Conservation (phyloP, 2,113 vertebrate species). For the Sphaerodactylus townsendi region DNA sequence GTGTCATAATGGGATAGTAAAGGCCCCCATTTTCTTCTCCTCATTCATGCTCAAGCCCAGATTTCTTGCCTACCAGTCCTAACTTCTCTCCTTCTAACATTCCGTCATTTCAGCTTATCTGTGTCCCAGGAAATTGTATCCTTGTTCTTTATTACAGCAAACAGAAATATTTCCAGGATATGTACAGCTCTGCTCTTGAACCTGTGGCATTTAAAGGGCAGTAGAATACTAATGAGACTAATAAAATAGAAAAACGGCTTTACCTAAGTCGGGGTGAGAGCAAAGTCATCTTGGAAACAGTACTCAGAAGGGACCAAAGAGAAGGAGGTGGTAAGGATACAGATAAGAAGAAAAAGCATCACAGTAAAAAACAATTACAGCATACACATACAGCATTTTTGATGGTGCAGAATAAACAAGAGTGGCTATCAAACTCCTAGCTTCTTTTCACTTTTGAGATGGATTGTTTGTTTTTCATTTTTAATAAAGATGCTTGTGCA, state of each 20-base stretch:
- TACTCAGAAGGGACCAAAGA: conserved; percentile 14
- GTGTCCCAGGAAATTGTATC: conserved; percentile 45
- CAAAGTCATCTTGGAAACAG: conserved; percentile 47
- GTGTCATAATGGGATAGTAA: neutral
- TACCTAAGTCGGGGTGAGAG: conserved; percentile 42
- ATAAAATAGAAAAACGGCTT: conserved; percentile 69
- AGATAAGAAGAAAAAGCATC: conserved; percentile 16
- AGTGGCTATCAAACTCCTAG: neutral
- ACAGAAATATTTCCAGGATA: conserved; percentile 57
- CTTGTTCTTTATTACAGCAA: conserved; percentile 59
- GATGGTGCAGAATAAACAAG: neutral
- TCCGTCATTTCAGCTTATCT: conserved; percentile 36
- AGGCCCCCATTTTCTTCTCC: neutral
- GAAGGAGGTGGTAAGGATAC: conserved; percentile 6
- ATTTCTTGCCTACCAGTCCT: neutral
- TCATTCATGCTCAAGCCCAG: neutral
- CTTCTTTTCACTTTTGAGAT: no score
- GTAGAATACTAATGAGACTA: conserved; percentile 66
- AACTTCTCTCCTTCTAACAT: neutral
- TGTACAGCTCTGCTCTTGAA: conserved; percentile 64
- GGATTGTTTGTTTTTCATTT: no score
- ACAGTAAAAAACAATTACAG: conserved; percentile 27
- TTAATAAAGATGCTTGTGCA: no score
- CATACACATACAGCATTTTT: neutral
- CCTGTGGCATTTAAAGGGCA: conserved; percentile 74